phyloP scores from a whole-genome alignment of 1,140 invertebrate genomes.

The Conus betulinus region DNA sequence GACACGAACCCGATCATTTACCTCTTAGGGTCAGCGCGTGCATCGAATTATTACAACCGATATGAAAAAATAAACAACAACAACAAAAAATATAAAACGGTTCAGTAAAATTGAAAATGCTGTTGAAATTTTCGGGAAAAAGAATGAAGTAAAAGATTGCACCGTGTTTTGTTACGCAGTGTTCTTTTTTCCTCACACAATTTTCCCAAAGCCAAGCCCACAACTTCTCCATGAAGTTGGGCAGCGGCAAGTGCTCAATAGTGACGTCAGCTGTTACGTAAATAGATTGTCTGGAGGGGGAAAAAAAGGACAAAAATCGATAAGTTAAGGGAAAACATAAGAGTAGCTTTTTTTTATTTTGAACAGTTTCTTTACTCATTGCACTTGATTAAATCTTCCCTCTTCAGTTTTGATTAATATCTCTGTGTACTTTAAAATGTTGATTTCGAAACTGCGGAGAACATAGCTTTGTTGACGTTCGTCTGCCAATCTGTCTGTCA shows the following conservation, averaged over 20 bases:
- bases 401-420: too few relatives aligned
- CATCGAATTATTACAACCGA: background rate
- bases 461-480: constrained; percentile 4
- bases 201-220: background rate
- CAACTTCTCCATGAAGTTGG: background rate
- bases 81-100: too few relatives aligned
- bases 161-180: too few relatives aligned
- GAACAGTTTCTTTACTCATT: background rate
- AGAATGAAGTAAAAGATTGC: too few relatives aligned
- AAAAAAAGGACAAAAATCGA: background rate
- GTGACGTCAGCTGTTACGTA: constrained; percentile 6
- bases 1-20: background rate
- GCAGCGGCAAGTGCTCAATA: background rate
- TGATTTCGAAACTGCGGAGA: constrained; percentile 38
- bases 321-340: background rate
- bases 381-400: too few relatives aligned
- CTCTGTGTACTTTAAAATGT: background rate
- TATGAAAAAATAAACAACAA: background rate
- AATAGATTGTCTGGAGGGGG: background rate
- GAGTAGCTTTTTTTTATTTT: background rate
- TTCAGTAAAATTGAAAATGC: too few relatives aligned
- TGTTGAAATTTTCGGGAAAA: too few relatives aligned
- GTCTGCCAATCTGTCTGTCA: constrained; percentile 38
- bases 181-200: too few relatives aligned
- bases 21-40: background rate